Conservation (phyloP, 2,888 invertebrate genomes). For the Orthonevra nobilis region DNA sequence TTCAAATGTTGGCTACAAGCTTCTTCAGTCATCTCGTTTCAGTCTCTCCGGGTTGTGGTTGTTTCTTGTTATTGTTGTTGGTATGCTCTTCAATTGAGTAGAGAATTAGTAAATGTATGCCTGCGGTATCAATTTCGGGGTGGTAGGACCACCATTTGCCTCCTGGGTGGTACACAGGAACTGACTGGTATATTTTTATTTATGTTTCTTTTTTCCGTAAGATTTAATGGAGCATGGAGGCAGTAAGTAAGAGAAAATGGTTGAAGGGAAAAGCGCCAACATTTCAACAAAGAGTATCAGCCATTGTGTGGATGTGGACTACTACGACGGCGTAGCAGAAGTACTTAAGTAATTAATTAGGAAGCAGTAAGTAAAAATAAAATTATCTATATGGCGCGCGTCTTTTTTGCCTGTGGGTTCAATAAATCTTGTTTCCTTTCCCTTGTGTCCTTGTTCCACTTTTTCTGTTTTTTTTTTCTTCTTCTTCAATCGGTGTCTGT, state of each 20-base stretch:
- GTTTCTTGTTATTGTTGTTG: background rate
- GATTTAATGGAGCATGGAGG: conserved; percentile 55
- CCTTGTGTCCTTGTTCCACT: too few relatives aligned
- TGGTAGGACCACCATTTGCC: conserved; percentile 3
- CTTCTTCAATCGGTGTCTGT: too few relatives aligned
- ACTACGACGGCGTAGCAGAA: background rate
- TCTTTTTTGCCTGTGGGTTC: background rate
- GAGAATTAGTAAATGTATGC: conserved; percentile 43
- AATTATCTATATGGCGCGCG: conserved; percentile 37
- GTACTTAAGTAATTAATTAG: conserved; percentile 53
- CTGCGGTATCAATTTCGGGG: conserved; percentile 60
- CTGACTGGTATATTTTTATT: conserved; percentile 56
- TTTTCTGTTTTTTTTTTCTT: too few relatives aligned
- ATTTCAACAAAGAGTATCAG: background rate
- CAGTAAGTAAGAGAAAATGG: conserved; percentile 30
- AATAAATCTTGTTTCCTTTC: conserved; percentile 49
- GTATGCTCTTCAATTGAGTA: background rate
- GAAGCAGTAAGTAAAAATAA: conserved; percentile 52
- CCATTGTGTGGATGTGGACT: background rate
- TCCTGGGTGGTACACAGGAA: conserved; percentile 17
- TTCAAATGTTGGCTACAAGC: conserved; percentile 13
- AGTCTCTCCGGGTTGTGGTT: conserved; percentile 1
- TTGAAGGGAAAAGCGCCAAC: too few relatives aligned
- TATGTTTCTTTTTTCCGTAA: too few relatives aligned
- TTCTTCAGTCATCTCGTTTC: background rate